Evolutionary conservation across 2,888 invertebrate species (phyloP).

Genomic region (Eristalis tenax): DNA sequence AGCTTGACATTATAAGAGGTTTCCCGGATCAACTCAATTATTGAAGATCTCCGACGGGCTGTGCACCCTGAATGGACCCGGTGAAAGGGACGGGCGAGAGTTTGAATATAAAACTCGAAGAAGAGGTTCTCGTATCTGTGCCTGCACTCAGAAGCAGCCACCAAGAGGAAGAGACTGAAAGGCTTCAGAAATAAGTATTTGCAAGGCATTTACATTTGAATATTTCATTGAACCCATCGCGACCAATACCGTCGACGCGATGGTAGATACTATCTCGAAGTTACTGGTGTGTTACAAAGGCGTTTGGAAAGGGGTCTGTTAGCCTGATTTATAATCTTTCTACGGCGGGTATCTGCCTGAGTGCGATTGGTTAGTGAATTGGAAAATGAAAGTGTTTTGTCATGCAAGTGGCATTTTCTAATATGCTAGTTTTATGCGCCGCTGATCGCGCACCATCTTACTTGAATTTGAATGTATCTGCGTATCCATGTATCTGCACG

Average conservation of each 20-base stretch:
- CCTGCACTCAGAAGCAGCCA: background rate
- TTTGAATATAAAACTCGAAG: background rate
- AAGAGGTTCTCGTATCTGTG: background rate
- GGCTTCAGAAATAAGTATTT: background rate
- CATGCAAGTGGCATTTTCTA: slow-evolving; percentile 66
- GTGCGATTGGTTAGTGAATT: slow-evolving; percentile 46
- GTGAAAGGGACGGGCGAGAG: background rate
- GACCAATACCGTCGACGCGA: background rate
- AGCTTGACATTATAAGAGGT: slow-evolving; percentile 5
- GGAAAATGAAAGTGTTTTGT: slow-evolving; percentile 69
- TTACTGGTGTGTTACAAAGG: slow-evolving; percentile 31
- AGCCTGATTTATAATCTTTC: slow-evolving; percentile 34
- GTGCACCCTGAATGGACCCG: background rate
- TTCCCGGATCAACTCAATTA: slow-evolving; percentile 1
- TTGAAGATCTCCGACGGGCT: background rate
- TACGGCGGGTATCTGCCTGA: background rate
- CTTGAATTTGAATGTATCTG: slow-evolving; percentile 37
- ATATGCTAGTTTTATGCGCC: slow-evolving; percentile 47
- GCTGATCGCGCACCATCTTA: slow-evolving; percentile 53
- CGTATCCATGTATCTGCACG: background rate
- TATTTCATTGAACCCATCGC: slow-evolving; percentile 19
- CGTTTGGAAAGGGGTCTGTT: slow-evolving; percentile 21
- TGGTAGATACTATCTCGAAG: background rate
- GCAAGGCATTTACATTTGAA: background rate
- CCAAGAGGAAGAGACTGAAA: background rate